Conservation (phyloP, 2,113 vertebrate genomes). For the Dicerorhinus sumatrensis region DNA sequence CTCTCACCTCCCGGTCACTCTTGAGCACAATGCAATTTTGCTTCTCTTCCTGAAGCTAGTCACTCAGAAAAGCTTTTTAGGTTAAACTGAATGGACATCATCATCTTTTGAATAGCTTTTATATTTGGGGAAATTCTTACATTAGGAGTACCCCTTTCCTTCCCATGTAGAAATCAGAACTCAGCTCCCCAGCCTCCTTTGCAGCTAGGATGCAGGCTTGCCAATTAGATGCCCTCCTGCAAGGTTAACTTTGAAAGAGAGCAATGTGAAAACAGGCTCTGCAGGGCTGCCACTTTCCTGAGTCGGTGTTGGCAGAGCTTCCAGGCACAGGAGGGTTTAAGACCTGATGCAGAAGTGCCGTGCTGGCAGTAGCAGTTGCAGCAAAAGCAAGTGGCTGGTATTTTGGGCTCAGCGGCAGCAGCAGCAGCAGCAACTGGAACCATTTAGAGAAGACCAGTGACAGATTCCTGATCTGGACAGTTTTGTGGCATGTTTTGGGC, state of each 20-base stretch:
- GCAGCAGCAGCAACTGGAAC: neutral
- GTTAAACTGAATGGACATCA: neutral
- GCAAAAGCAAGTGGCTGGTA: neutral
- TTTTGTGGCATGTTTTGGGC: neutral
- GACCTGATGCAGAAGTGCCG: neutral
- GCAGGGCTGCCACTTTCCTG: neutral
- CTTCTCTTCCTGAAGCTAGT: slow-evolving; percentile 30
- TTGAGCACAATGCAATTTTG: neutral
- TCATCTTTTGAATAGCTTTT: slow-evolving; percentile 19
- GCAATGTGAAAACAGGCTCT: neutral
- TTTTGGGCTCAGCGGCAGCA: neutral
- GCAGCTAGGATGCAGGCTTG: neutral
- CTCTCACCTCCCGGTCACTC: slow-evolving; percentile 1
- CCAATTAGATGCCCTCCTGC: neutral
- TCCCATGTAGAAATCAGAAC: neutral
- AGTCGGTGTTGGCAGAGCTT: neutral
- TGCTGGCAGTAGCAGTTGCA: neutral
- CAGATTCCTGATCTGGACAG: neutral
- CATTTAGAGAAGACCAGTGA: neutral
- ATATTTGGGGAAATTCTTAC: slow-evolving; percentile 35
- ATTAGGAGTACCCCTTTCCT: neutral
- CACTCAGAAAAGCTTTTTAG: neutral
- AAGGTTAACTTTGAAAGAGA: neutral
- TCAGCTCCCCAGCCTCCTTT: neutral
- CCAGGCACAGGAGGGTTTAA: neutral